Percentiles rank a stretch among this genome's conserved stretches.
Conservation (phyloP, 2,797 vertebrate genomes). For the Myiothlypis chrysogaster region DNA sequence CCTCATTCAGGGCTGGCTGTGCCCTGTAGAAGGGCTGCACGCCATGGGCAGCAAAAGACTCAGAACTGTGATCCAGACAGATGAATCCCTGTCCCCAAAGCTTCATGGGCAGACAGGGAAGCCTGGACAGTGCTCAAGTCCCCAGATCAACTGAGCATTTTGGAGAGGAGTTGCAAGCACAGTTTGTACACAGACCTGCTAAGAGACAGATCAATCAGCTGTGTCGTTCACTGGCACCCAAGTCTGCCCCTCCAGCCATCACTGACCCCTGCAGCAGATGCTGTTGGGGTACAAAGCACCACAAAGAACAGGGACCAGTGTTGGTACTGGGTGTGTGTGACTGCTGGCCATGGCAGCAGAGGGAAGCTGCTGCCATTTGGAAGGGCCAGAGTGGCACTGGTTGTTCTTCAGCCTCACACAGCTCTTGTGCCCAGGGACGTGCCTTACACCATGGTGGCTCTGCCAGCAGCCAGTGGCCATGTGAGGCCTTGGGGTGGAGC, state of each 20-base stretch:
- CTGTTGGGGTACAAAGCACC: accelerated
- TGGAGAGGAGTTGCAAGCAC: not conserved
- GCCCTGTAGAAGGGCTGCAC: not conserved
- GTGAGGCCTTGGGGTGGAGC: accelerated
- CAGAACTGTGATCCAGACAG: not conserved
- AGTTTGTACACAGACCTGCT: too few species aligned
- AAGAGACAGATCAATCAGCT: not conserved
- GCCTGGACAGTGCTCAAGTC: not conserved
- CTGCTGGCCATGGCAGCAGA: not conserved
- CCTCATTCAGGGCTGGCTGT: not conserved
- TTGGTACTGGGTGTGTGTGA: accelerated
- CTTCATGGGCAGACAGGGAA: not conserved
- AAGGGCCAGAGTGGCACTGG: accelerated
- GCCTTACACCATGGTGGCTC: not conserved
- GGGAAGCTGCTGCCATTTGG: not conserved
- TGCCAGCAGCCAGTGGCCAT: accelerated
- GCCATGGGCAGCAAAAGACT: not conserved
- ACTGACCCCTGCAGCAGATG: accelerated
- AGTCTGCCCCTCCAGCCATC: not conserved
- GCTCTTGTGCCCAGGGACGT: accelerated
- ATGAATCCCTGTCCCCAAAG: not conserved
- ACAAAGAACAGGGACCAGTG: accelerated
- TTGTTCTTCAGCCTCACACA: not conserved
- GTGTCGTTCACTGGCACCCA: accelerated
- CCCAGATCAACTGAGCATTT: not conserved